Evolutionary conservation across 2,797 vertebrate species (phyloP).

Genomic region (Poecilia velifera): DNA sequence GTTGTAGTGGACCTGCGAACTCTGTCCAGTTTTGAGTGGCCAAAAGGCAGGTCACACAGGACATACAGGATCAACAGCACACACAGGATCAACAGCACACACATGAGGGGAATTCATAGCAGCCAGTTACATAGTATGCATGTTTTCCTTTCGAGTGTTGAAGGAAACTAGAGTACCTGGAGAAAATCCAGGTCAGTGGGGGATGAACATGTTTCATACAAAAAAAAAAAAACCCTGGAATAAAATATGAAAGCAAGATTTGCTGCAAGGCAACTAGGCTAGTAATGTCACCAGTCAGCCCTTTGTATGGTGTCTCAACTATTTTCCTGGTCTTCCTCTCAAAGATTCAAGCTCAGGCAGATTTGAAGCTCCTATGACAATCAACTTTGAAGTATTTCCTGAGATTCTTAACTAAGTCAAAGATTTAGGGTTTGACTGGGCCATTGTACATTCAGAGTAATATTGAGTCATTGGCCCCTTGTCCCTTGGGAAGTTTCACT

Average conservation of each 20-base stretch:
- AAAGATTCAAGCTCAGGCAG: background rate
- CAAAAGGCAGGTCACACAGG: background rate
- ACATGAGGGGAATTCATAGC: background rate
- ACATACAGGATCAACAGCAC: background rate
- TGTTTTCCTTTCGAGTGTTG: background rate
- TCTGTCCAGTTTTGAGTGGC: background rate
- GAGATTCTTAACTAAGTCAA: no score
- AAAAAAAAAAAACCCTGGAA: no score
- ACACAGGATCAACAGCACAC: background rate
- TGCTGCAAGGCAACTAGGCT: background rate
- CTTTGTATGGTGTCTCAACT: background rate
- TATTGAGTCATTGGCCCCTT: no score
- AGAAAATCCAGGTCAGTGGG: no score
- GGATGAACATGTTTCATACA: no score
- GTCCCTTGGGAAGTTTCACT: no score
- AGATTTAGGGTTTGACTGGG: no score
- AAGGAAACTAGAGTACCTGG: background rate
- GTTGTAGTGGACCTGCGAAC: background rate
- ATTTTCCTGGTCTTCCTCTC: background rate
- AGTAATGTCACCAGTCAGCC: background rate
- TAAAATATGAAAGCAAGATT: no score
- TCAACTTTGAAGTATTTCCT: no score
- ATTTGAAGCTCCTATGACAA: background rate
- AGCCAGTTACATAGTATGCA: background rate
- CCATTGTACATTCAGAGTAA: no score